A percentile compares a stretch with the other conserved stretches of the same genome.
Evolutionary conservation across 1,140 invertebrate genomes (phyloP).

Genomic region (Mesaphorura yosii): DNA sequence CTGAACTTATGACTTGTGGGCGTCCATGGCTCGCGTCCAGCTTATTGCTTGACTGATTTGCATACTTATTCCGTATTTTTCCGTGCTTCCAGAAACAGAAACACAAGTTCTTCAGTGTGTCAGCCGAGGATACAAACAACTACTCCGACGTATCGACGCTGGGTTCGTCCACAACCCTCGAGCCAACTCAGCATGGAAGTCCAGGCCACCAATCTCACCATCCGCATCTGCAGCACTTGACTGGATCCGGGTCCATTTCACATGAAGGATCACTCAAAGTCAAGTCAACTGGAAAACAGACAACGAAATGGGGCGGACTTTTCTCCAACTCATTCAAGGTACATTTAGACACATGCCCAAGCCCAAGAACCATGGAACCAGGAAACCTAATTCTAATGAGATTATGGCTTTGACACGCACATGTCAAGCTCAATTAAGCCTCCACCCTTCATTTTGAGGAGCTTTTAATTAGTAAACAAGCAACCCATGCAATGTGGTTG

Average conservation of each 20-base stretch:
- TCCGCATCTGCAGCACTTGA: conserved; percentile 16
- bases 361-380: no score
- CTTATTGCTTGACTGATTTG: no score
- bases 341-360: conserved; percentile 6
- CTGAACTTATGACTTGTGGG: no score
- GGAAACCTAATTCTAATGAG: no score
- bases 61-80: no score
- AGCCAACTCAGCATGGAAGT: conserved; percentile 17
- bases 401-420: no score
- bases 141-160: neutral
- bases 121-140: conserved; percentile 43
- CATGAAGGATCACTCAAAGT: conserved; percentile 39
- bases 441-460: no score
- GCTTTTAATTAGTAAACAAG: no score
- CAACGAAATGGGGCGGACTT: conserved; percentile 53
- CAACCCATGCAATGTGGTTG: no score
- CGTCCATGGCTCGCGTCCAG: no score
- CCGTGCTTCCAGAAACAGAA: conserved; percentile 33
- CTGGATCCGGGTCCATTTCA: conserved; percentile 27
- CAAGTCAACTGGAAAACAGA: conserved; percentile 39
- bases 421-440: no score
- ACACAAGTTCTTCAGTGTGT: conserved; percentile 49
- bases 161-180: neutral
- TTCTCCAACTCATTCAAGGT: conserved; percentile 49
- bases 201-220: conserved; percentile 36